phyloP scores from a whole-genome alignment of 2,113 vertebrate species.

The Neotragus moschatus region DNA sequence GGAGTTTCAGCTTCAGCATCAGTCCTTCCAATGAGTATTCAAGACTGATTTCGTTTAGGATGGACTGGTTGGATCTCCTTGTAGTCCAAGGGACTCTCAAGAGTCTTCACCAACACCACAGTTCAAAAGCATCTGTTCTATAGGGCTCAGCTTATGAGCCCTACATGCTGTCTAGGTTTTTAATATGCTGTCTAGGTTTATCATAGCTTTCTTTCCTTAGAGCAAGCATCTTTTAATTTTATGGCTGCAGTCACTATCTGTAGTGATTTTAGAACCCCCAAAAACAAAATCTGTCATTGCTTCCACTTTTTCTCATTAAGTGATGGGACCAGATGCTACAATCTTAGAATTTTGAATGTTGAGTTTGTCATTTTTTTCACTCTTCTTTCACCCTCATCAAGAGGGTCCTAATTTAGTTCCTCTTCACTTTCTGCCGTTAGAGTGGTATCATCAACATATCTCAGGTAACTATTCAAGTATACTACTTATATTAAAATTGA shows the following conservation, averaged over 20 bases:
- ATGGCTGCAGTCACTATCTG: background rate
- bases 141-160: background rate
- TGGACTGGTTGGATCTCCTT: background rate
- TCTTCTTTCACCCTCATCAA: background rate
- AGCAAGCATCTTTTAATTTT: background rate
- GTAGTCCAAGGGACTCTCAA: background rate
- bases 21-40: background rate
- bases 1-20: background rate
- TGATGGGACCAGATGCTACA: background rate
- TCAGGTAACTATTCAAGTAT: background rate
- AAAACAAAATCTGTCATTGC: background rate
- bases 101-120: background rate
- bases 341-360: background rate
- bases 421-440: background rate
- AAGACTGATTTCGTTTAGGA: background rate
- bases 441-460: background rate
- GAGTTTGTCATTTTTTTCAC: background rate
- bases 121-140: background rate
- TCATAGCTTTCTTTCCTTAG: background rate
- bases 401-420: background rate
- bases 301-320: background rate
- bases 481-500: background rate
- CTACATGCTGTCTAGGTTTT: background rate
- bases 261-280: background rate
- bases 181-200: background rate